These are phyloP conservation scores for Cyprinodon diabolis DNA, from an alignment of 2,797 vertebrate species.

Conservation along the genomic window DNA sequence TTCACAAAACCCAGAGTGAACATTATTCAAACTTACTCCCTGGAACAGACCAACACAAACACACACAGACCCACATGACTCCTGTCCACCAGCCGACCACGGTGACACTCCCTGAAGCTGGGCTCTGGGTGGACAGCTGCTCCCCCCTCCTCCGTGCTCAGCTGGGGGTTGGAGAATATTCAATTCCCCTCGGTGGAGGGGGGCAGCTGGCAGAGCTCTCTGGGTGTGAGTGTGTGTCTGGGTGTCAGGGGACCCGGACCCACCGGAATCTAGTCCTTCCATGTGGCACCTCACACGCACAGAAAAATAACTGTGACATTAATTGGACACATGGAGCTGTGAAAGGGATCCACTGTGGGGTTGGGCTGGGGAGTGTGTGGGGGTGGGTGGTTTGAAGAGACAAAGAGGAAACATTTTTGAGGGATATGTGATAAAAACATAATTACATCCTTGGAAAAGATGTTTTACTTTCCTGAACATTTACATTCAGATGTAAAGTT, in stretches of 20 bases:
- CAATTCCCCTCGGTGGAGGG: neutral
- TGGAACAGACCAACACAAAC: neutral
- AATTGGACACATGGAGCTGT: neutral
- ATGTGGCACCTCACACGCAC: neutral
- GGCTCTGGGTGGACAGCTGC: neutral
- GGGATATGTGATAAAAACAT: neutral
- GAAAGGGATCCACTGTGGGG: neutral
- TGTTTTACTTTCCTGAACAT: neutral
- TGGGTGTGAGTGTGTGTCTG: neutral
- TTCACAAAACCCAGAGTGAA: slow-evolving; percentile 69
- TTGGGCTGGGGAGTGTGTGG: neutral
- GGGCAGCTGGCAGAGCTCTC: slow-evolving; percentile 1
- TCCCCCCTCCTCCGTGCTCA: neutral
- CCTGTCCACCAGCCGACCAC: neutral
- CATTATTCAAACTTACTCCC: neutral
- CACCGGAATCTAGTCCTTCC: neutral
- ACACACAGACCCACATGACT: neutral
- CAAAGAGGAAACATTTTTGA: neutral
- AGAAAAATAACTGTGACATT: slow-evolving; percentile 1
- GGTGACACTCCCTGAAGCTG: neutral
- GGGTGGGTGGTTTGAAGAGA: neutral
- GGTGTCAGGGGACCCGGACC: neutral
- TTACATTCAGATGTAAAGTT: neutral
- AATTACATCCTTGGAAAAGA: neutral
- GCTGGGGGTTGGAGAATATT: neutral